Evolutionary conservation across 2,888 invertebrate species (phyloP).

Genomic region (Candidula unifasciata): DNA sequence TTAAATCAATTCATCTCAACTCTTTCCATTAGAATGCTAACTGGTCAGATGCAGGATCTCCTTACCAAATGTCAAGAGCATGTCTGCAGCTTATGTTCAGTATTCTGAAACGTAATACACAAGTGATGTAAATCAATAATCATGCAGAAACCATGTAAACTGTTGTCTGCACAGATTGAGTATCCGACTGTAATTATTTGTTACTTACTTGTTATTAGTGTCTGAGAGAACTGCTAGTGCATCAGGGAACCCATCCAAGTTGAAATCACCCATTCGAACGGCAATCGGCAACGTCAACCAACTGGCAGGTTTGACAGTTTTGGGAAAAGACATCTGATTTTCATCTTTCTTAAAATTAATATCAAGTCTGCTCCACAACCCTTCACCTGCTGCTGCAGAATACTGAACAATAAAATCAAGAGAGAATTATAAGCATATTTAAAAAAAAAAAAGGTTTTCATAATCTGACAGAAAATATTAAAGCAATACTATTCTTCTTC

Average conservation of each 20-base stretch:
- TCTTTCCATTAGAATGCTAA: too few species aligned
- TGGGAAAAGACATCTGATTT: slow-evolving; percentile 81
- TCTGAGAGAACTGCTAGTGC: slow-evolving; percentile 85
- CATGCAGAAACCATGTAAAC: background rate
- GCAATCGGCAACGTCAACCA: slow-evolving; percentile 79
- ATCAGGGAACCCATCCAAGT: slow-evolving; percentile 97
- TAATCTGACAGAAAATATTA: background rate
- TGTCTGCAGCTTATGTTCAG: too few species aligned
- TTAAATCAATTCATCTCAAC: too few species aligned
- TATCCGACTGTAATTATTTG: too few species aligned
- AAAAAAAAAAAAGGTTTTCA: too few species aligned
- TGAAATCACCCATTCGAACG: slow-evolving; percentile 92
- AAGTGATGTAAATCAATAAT: background rate
- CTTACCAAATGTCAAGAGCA: too few species aligned
- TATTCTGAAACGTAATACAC: too few species aligned
- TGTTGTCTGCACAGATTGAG: background rate
- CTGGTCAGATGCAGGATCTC: too few species aligned
- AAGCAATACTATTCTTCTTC: background rate
- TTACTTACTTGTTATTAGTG: slow-evolving; percentile 13
- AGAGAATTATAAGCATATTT: too few species aligned
- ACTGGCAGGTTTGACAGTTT: slow-evolving; percentile 74
- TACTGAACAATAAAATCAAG: background rate
- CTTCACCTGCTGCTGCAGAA: slow-evolving; percentile 19
- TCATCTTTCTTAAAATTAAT: slow-evolving; percentile 56
- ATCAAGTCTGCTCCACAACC: slow-evolving; percentile 66